Percentiles rank a stretch among this genome's conserved stretches.
phyloP scores from a whole-genome alignment of 2,888 invertebrate species.

The Pheosia tremula region DNA sequence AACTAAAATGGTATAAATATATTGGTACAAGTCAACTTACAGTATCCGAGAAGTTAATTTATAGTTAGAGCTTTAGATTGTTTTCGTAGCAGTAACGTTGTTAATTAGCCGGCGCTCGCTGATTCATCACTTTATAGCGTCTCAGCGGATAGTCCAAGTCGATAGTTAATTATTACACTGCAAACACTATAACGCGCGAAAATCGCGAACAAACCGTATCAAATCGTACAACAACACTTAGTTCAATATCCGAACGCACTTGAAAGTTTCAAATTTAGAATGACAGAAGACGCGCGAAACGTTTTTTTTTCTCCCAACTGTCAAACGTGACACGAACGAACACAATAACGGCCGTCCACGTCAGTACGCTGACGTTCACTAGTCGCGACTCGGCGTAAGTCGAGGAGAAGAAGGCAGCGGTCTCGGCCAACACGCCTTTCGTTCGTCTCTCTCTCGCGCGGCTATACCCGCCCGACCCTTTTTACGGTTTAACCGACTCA shows the following conservation, averaged over 20 bases:
- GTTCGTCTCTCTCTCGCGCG: slow-evolving; percentile 80
- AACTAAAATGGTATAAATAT: slow-evolving; percentile 12
- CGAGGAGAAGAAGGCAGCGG: slow-evolving; percentile 83
- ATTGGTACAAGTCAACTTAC: slow-evolving; percentile 55
- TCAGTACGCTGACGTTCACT: slow-evolving; percentile 81
- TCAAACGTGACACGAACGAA: slow-evolving; percentile 62
- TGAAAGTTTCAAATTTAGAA: slow-evolving; percentile 65
- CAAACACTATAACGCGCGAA: slow-evolving; percentile 49
- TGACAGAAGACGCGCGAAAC: slow-evolving; percentile 79
- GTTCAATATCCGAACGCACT: slow-evolving; percentile 63
- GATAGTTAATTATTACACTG: slow-evolving; percentile 68
- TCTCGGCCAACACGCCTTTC: slow-evolving; percentile 82
- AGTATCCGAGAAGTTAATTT: slow-evolving; percentile 62
- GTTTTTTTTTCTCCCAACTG: slow-evolving; percentile 70
- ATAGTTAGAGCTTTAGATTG: slow-evolving; percentile 64
- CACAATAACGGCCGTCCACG: slow-evolving; percentile 74
- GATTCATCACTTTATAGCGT: slow-evolving; percentile 83
- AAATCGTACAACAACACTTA: slow-evolving; percentile 52
- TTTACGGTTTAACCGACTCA: slow-evolving; percentile 83
- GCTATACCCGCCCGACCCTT: slow-evolving; percentile 80
- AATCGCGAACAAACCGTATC: slow-evolving; percentile 44
- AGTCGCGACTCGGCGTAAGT: slow-evolving; percentile 80
- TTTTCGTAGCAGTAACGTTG: slow-evolving; percentile 76
- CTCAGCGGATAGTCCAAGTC: slow-evolving; percentile 73
- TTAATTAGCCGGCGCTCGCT: slow-evolving; percentile 82